Base-by-base conservation (phyloP, 2,113 vertebrate genomes). In the Ceuthmochares aereus region DNA sequence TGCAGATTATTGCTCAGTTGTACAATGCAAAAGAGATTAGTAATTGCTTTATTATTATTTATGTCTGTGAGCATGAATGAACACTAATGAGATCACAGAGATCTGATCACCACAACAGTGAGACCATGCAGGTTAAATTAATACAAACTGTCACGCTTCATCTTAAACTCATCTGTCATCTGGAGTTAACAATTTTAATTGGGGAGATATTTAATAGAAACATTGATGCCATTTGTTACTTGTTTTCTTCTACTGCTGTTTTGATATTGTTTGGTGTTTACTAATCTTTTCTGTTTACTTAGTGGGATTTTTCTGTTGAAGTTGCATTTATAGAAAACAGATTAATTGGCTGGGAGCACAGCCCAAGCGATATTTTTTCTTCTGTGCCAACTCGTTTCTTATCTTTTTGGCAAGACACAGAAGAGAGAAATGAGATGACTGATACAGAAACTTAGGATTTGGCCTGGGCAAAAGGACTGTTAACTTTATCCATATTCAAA, bases 301-400 rank as follows among this genome's bases (percentile, higher is more conserved):
- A 60, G 58, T 6, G 42, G 45, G 26, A 54, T 81, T 90, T 84
- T 78, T 84, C 69, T 96, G 9, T 95, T 92, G 80, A 69, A 89
- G 36, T 32, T 84, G 45, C 16, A 80, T 92, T 93, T 96, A 52
- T 67, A 70, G n/a, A 76, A 93, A 88, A n/a, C 32, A 84, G 69
- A 78, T 54, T 83, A 34, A 56, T 20, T 94, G 78, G 37, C 67
- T 77, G 40, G 30, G 62, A 76, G 21, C 77, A 27, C 43, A 56
- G n/a, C 14, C 29, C 54, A 45, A 79, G 27, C 60, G 76, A 55
- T 84, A 52, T 21, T 76, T 95, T 89, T 62, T 51, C 26, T 66
- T 54, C n/a, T 58, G n/a, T 89, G 81, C 70, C 58, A 75, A 23
- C 5, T 4, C 15, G 29, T 82, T 84, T 84, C 70, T 91, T 92